phyloP scores from a whole-genome alignment of 2,113 vertebrate genomes.

The Chamaea fasciata region DNA sequence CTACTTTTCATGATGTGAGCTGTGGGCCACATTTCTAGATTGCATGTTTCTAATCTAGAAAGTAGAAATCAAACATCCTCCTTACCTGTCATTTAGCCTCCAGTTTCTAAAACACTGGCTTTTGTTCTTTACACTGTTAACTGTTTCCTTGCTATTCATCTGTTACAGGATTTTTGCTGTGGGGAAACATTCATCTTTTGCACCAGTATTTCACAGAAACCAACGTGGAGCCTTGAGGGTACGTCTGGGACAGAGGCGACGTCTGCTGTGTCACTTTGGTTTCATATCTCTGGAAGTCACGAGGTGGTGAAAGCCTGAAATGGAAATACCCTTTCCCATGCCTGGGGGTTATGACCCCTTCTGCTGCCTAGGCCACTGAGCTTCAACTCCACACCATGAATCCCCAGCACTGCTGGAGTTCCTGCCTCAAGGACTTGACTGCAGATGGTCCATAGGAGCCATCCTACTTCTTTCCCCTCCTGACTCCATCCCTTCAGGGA shows the following conservation, averaged over 20 bases:
- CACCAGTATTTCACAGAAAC: background rate
- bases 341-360: background rate
- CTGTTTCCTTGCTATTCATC: background rate
- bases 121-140: background rate
- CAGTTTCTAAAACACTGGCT: background rate
- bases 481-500: background rate
- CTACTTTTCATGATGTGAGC: background rate
- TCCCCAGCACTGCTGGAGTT: background rate
- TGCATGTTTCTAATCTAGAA: slow-evolving; percentile 4
- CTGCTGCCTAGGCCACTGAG: background rate
- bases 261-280: background rate
- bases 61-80: background rate
- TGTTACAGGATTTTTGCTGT: background rate
- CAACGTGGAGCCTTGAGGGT: background rate
- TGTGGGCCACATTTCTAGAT: background rate
- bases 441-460: background rate
- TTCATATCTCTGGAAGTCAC: background rate
- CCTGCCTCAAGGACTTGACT: background rate
- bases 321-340: background rate
- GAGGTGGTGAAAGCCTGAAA: background rate
- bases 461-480: background rate
- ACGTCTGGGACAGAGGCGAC: background rate
- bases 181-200: background rate
- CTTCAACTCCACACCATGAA: background rate
- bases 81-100: slow-evolving; percentile 9